Percentiles rank a stretch among this genome's conserved stretches.
Evolutionary conservation across 2,797 vertebrate species (phyloP).

Genomic region (Melanotaenia nigrans): DNA sequence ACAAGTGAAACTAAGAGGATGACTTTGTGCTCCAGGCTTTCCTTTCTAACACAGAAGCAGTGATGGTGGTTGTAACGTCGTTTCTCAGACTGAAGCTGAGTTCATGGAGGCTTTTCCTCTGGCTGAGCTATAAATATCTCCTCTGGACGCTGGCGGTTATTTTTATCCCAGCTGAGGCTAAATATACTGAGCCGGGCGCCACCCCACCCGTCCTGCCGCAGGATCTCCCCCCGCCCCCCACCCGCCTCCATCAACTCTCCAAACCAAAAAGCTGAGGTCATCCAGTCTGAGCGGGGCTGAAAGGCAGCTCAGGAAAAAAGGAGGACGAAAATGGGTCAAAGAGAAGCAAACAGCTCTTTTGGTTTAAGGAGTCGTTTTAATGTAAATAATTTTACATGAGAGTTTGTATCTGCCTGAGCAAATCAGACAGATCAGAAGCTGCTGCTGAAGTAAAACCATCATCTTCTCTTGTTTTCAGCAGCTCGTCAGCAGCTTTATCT

Average conservation of each 20-base stretch:
- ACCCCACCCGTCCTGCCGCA: conserved; percentile 42
- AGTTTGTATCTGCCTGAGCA: too few relatives aligned
- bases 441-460: conserved; percentile 10
- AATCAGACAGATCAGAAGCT: conserved; percentile 5
- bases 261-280: conserved; percentile 21
- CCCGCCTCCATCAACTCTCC: neutral
- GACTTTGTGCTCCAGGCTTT: too few relatives aligned
- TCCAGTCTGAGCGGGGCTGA: neutral
- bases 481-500: conserved; percentile 22
- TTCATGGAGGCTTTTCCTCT: conserved; percentile 32
- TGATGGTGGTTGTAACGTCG: too few relatives aligned
- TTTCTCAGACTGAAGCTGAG: neutral
- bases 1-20: too few relatives aligned
- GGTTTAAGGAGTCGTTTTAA: neutral
- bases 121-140: conserved; percentile 57
- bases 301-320: neutral
- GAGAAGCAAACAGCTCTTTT: neutral
- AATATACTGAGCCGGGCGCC: conserved; percentile 56
- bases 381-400: neutral
- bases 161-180: conserved; percentile 61
- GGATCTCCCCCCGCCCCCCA: conserved; percentile 1
- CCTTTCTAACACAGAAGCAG: neutral
- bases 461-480: conserved; percentile 8
- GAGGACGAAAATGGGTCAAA: neutral
- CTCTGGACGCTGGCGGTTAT: conserved; percentile 36